Evolutionary conservation across 2,113 vertebrate species (phyloP).

Genomic region (Mesembrinibis cayennensis): DNA sequence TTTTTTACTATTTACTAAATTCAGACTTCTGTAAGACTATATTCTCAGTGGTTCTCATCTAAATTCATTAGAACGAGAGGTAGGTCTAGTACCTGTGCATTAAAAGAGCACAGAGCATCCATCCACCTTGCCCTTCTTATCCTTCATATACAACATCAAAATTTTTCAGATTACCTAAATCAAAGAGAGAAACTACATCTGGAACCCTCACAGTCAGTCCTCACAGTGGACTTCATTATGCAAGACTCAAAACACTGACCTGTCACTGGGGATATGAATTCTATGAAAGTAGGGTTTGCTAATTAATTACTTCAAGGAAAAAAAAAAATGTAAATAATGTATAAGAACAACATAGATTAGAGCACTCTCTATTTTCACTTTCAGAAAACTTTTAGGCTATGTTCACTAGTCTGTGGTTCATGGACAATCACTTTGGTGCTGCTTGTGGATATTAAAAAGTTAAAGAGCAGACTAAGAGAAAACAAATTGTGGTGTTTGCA

Average conservation of each 20-base stretch:
- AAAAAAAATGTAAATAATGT: too few species aligned
- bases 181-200: neutral
- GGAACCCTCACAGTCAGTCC: neutral
- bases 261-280: neutral
- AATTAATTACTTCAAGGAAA: neutral
- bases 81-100: neutral
- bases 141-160: neutral
- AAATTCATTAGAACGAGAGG: neutral
- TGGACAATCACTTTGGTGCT: neutral
- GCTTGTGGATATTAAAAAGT: neutral
- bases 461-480: neutral
- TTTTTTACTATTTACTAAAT: neutral
- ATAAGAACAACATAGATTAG: neutral
- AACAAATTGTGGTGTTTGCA: accelerated
- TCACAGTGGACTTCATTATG: neutral
- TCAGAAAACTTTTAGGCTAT: neutral
- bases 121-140: neutral
- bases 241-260: neutral
- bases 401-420: neutral
- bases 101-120: neutral
- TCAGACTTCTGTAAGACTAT: neutral
- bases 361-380: neutral
- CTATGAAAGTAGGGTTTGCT: neutral
- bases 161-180: neutral
- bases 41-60: neutral